Evolutionary conservation across 2,888 invertebrate genomes (phyloP).

Genomic region (Ornithoptera alexandrae): DNA sequence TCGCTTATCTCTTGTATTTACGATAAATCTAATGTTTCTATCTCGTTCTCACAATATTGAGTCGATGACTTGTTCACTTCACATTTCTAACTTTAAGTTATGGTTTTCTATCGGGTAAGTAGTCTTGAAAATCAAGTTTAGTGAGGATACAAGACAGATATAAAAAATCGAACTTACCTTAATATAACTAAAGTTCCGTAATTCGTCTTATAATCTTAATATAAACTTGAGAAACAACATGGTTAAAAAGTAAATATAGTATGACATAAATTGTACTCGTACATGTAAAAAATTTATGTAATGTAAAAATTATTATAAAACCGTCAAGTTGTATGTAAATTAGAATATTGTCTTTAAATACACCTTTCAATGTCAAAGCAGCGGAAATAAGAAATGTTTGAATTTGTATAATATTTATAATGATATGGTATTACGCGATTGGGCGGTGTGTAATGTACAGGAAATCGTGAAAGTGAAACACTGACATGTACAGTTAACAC

Average conservation of each 20-base stretch:
- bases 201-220: no score
- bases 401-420: constrained; percentile 53
- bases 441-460: constrained; percentile 37
- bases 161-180: neutral
- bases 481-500: constrained; percentile 43
- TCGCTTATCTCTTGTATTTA: constrained; percentile 41
- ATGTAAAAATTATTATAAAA: neutral
- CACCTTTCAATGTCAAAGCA: constrained; percentile 8
- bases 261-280: no score
- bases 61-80: constrained; percentile 41
- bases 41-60: constrained; percentile 42
- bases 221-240: no score
- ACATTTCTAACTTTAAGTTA: constrained; percentile 10
- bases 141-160: neutral
- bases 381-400: constrained; percentile 25
- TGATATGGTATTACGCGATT: constrained; percentile 54
- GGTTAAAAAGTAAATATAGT: no score
- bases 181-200: no score
- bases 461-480: constrained; percentile 56
- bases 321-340: neutral
- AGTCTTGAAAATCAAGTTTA: neutral
- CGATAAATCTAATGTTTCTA: constrained; percentile 34
- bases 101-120: constrained; percentile 16
- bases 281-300: no score
- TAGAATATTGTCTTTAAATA: neutral